A percentile compares a stretch with the other conserved stretches of the same genome.
Evolutionary conservation across 2,888 invertebrate species (phyloP).

Genomic region (Drosophila longiperda): DNA sequence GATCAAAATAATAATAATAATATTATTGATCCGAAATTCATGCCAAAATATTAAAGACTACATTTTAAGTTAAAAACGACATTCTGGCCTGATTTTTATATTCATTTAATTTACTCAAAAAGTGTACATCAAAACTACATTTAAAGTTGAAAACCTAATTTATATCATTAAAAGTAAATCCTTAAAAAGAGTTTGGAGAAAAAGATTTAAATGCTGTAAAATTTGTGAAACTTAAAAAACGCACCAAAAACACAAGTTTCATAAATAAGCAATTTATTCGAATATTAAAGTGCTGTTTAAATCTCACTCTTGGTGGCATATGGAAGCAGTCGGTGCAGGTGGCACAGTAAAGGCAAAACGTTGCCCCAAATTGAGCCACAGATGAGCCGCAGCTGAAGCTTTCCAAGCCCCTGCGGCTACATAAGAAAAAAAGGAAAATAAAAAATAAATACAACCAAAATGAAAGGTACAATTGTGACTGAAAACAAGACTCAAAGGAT

Average conservation of each 20-base stretch:
- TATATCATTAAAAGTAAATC: not conserved
- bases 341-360: not conserved
- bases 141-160: not conserved
- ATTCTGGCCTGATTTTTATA: not conserved
- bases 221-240: not conserved
- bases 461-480: not conserved
- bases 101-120: not conserved
- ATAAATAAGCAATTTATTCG: not conserved
- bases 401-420: not conserved
- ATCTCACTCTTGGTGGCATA: not conserved
- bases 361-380: slow-evolving; percentile 3
- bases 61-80: not conserved
- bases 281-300: not conserved
- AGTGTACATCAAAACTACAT: no score
- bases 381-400: slow-evolving; percentile 1
- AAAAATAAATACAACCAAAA: not conserved
- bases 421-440: not conserved
- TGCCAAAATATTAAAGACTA: not conserved
- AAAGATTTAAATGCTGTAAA: not conserved
- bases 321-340: not conserved
- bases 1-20: not conserved
- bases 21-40: not conserved
- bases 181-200: no score
- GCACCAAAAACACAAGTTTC: not conserved
- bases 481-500: not conserved